Conservation (phyloP, 2,797 vertebrate genomes). For the Danio choprae region DNA sequence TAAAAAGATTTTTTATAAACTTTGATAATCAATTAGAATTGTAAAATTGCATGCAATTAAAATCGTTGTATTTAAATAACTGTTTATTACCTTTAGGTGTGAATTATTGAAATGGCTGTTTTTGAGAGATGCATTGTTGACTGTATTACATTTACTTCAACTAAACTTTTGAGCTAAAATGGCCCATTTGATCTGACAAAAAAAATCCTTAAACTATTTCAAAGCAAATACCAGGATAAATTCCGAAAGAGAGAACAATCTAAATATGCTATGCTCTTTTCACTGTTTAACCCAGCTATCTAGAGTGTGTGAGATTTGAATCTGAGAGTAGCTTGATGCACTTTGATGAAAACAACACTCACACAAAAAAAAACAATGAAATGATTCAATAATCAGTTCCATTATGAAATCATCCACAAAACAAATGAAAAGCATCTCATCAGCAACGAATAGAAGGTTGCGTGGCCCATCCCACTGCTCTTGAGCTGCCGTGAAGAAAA, state of each 20-base stretch:
- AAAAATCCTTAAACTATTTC: background rate
- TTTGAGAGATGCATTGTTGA: no score
- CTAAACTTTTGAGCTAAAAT: no score
- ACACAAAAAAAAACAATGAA: conserved; percentile 23
- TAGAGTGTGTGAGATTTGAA: background rate
- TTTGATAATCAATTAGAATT: no score
- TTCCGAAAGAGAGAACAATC: background rate
- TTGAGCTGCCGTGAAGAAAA: conserved; percentile 45
- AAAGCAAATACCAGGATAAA: background rate
- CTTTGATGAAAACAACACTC: conserved; percentile 1
- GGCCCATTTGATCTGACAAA: no score
- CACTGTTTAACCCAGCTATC: background rate
- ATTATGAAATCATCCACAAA: conserved; percentile 50
- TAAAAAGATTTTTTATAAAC: no score
- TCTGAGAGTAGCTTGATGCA: background rate
- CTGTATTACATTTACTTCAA: background rate
- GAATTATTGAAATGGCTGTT: no score
- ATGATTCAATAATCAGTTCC: conserved; percentile 49
- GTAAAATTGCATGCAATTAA: no score
- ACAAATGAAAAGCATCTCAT: conserved; percentile 49
- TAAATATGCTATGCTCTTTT: background rate
- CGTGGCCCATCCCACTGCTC: conserved; percentile 38
- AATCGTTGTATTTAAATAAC: no score
- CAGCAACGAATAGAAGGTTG: conserved; percentile 39
- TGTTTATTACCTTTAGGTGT: no score